Percentiles rank a stretch among this genome's conserved stretches.
Conservation (phyloP, 64 coral and sea anemone genomes). For the Stichodactyla mertensii region DNA sequence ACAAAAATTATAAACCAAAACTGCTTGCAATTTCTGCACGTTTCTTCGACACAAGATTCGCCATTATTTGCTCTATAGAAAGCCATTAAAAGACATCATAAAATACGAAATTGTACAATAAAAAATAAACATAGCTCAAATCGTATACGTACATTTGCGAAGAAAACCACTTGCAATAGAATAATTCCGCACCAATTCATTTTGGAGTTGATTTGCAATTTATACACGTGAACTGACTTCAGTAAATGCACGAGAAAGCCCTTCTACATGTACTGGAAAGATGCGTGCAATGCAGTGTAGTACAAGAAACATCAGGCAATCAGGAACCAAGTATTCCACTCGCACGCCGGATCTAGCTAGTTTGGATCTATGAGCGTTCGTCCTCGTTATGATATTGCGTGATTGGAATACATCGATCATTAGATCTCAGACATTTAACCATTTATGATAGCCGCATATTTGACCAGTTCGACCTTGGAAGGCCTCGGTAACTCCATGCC, state of each 20-base stretch:
- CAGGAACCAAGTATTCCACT: background rate
- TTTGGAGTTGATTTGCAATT: background rate
- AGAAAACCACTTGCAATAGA: background rate
- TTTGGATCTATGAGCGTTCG: background rate
- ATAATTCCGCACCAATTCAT: background rate
- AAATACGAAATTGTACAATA: background rate
- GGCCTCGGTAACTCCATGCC: background rate
- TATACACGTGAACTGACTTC: background rate
- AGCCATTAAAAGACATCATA: background rate
- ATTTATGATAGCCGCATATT: background rate
- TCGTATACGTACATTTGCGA: background rate
- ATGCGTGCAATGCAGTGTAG: background rate
- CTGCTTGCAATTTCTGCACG: background rate
- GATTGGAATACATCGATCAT: background rate
- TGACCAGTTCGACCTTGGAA: constrained; percentile 26
- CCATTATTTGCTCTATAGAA: too few relatives aligned
- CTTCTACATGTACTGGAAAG: background rate
- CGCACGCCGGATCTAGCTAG: background rate
- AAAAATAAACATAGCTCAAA: background rate
- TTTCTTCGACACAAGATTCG: background rate
- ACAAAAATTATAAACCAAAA: too few relatives aligned
- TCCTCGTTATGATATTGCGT: background rate
- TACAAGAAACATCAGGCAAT: background rate
- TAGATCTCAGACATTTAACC: background rate
- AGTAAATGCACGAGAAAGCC: background rate